Conservation (phyloP, 2,888 invertebrate genomes). For the Lydus trimaculatus region DNA sequence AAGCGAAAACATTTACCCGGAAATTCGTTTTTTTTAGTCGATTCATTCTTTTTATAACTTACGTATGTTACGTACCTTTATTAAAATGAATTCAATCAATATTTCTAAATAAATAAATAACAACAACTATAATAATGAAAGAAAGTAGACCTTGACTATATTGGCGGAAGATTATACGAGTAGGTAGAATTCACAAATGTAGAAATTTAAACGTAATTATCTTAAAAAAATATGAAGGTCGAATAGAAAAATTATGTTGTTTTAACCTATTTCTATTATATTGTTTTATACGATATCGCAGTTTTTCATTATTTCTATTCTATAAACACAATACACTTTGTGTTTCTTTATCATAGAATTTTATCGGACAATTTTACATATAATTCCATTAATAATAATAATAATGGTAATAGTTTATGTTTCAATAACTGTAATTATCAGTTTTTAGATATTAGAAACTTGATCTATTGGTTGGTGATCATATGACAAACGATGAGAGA, state of each 20-base stretch:
- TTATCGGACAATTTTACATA: too few relatives aligned
- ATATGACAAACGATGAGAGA: too few relatives aligned
- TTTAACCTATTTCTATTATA: background rate
- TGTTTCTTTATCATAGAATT: background rate
- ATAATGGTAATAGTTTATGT: too few relatives aligned
- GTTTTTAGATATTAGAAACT: too few relatives aligned
- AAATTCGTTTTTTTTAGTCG: background rate
- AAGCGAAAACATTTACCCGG: background rate
- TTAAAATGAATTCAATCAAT: background rate
- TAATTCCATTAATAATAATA: too few relatives aligned
- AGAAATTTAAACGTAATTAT: background rate
- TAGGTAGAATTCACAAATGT: constrained; percentile 3
- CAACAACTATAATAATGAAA: background rate
- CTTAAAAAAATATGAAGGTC: background rate
- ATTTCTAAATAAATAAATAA: background rate
- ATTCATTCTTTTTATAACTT: background rate
- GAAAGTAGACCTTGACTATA: constrained; percentile 2
- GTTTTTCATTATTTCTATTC: background rate
- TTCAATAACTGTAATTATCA: too few relatives aligned
- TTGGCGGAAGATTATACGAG: background rate
- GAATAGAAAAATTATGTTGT: background rate
- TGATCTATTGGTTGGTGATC: too few relatives aligned
- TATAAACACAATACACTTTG: background rate
- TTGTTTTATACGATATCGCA: background rate
- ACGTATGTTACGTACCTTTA: background rate